A percentile compares a stretch with the other conserved stretches of the same genome.
These are phyloP conservation scores for Scleropages formosus DNA, from an alignment of 2,797 vertebrate genomes.

Conservation along the genomic window DNA sequence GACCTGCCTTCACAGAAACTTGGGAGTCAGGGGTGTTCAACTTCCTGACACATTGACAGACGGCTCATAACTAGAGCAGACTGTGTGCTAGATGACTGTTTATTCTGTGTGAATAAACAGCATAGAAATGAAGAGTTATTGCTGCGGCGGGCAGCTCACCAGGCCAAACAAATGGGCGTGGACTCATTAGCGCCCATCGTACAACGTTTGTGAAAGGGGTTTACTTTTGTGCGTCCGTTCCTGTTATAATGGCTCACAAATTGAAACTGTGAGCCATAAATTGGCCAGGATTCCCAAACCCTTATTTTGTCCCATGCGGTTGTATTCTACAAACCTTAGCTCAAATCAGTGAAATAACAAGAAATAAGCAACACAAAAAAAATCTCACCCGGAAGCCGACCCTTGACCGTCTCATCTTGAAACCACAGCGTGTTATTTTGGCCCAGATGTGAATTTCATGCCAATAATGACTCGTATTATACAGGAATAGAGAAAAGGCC, in stretches of 20 bases:
- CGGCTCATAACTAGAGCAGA: conserved; percentile 13
- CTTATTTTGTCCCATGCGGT: too few relatives aligned
- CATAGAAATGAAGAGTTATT: not conserved
- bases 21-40: conserved; percentile 3
- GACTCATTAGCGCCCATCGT: too few relatives aligned
- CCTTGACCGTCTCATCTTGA: not conserved
- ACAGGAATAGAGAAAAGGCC: too few relatives aligned
- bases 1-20: conserved; percentile 65
- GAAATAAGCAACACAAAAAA: too few relatives aligned
- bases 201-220: not conserved
- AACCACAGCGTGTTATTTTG: not conserved
- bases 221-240: not conserved
- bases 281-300: too few relatives aligned
- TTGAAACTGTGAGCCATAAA: too few relatives aligned
- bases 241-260: not conserved
- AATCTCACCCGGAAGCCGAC: not conserved
- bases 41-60: conserved; percentile 29
- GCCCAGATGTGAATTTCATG: not conserved
- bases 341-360: too few relatives aligned
- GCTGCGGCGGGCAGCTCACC: not conserved
- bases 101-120: conserved; percentile 24
- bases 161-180: too few relatives aligned
- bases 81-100: not conserved
- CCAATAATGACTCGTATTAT: not conserved
- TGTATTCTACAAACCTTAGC: too few relatives aligned